Base-by-base conservation (phyloP, 2,797 vertebrate genomes). In the Delichon dasypus region DNA sequence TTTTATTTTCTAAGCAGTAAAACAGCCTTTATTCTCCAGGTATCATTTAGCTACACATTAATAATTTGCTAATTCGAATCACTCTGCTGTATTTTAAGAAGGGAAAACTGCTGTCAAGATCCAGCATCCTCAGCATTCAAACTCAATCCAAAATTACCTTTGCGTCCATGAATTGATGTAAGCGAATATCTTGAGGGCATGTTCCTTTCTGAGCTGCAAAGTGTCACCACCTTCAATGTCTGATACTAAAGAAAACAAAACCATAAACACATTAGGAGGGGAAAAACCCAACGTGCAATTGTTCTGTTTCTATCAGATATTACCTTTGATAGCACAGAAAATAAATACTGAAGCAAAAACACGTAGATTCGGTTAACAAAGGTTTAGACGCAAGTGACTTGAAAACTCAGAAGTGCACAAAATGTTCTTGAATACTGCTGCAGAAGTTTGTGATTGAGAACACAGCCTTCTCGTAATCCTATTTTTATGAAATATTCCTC, bases 101-200 rank as follows among this genome's bases (percentile, higher is more conserved):
- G 20, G 9, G 40, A 45, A 92, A 72, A 11, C 13, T 62, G 19
- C 51, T 79, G 18, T 12, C 75, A 62, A 65, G 36, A 68, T 62
- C 2, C 75, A 68, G 27, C 42, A 85, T 34, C 17, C 89, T 23
- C 70, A 82, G 81, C 71, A 92, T 29, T 71, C 81, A 34, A 83
- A 60, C 42, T 68, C 61, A 58, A 51, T 32, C 10, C 77, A 84
- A 88, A 90, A 55, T 98, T 98, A 99, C 99, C 99, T 99, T 97
- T 99, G 99, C 13, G 99, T 99, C 99, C 99, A 99, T 95, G 99
- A 99, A 98, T 98, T 99, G 98, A 99, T 99, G 98, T 99, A 99
- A 97, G 98, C 98, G 98, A 99, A 98, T 97, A 99, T 99, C 97
- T 99, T 99, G 97, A 99, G 98, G 89, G 99, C 99, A 98, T 99